Conservation (phyloP, 2,888 invertebrate species). For the Cephalotes varians region DNA sequence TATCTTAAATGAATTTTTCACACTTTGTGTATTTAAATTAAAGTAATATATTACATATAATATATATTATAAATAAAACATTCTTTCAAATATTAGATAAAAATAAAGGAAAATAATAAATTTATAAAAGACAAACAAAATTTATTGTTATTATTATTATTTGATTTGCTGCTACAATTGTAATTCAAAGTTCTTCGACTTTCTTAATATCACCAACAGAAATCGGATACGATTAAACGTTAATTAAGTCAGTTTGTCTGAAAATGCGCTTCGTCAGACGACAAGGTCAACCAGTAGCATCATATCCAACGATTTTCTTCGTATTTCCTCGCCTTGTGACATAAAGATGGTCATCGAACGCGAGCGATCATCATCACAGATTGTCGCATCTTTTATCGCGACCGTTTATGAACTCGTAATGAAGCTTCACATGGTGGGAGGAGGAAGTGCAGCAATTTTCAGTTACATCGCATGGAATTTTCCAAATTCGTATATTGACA, state of each 20-base stretch:
- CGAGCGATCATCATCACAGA: background rate
- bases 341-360: conserved; percentile 33
- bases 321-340: background rate
- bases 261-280: conserved; percentile 41
- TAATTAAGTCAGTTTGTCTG: conserved; percentile 25
- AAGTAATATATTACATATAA: background rate
- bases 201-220: background rate
- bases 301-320: conserved; percentile 13
- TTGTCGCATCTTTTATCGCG: conserved; percentile 29
- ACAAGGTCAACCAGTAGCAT: conserved; percentile 8
- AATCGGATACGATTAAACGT: background rate
- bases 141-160: background rate
- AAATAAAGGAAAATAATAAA: background rate
- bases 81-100: background rate
- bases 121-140: background rate
- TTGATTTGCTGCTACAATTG: background rate
- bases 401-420: background rate
- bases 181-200: background rate
- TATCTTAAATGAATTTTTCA: background rate
- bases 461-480: conserved; percentile 56
- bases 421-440: background rate
- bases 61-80: too few relatives aligned
- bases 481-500: conserved; percentile 40
- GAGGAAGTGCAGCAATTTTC: conserved; percentile 32
- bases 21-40: background rate